phyloP scores from a whole-genome alignment of 2,113 vertebrate species.

The Alexandromys fortis region DNA sequence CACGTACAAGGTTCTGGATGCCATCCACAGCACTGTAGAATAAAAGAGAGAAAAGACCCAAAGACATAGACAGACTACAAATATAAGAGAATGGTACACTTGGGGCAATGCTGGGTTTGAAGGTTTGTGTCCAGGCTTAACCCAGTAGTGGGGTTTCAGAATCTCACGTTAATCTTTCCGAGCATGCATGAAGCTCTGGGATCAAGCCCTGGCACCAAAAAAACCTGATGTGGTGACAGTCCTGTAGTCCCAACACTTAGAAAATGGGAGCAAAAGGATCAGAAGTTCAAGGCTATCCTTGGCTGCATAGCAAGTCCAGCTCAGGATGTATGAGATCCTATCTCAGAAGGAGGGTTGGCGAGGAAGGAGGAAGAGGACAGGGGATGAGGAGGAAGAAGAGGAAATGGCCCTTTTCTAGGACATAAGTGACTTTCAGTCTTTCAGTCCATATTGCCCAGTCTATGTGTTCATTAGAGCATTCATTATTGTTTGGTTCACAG shows the following conservation, averaged over 20 bases:
- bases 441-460: background rate
- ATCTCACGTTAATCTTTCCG: background rate
- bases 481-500: background rate
- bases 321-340: background rate
- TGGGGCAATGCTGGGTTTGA: background rate
- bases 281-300: background rate
- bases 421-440: constrained; percentile 11
- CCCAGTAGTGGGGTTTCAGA: background rate
- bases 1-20: background rate
- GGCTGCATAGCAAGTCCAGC: background rate
- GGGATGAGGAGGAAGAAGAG: background rate
- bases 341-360: background rate
- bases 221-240: background rate
- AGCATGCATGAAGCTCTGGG: background rate
- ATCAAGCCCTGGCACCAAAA: background rate
- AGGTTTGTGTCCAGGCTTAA: background rate
- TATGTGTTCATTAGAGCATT: background rate
- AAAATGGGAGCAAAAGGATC: background rate
- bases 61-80: background rate
- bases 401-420: background rate
- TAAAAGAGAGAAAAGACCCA: background rate
- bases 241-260: background rate
- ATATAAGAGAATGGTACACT: background rate
- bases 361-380: background rate
- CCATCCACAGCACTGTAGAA: background rate